Evolutionary conservation across 2,113 vertebrate genomes (phyloP).

Genomic region (Manacus vitellinus): DNA sequence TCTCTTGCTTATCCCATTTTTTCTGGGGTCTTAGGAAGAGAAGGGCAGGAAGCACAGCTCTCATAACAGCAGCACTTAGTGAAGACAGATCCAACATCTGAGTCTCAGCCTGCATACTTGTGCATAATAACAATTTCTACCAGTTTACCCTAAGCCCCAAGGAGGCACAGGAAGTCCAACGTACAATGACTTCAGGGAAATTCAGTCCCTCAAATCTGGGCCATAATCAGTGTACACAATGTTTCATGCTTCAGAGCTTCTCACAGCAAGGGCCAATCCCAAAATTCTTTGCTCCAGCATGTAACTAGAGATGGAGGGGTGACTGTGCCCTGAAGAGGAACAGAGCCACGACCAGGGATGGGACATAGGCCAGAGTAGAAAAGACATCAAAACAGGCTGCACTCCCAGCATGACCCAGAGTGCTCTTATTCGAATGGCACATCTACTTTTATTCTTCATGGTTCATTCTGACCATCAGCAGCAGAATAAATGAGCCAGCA

Average conservation of each 20-base stretch:
- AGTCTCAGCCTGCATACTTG: neutral
- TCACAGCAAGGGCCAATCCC: neutral
- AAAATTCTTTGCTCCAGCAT: neutral
- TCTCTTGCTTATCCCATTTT: neutral
- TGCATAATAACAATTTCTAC: neutral
- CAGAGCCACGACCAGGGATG: neutral
- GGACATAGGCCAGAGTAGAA: neutral
- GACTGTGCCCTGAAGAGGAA: neutral
- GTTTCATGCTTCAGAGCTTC: constrained; percentile 14
- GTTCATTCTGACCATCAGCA: constrained; percentile 7
- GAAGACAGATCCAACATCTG: neutral
- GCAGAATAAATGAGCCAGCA: constrained; percentile 16
- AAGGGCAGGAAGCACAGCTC: neutral
- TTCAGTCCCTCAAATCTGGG: neutral
- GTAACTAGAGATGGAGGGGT: neutral
- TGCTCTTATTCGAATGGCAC: neutral
- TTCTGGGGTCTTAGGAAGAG: neutral
- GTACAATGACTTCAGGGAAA: neutral
- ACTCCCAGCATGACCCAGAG: neutral
- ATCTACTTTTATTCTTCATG: neutral
- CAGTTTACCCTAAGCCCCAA: neutral
- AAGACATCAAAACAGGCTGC: neutral
- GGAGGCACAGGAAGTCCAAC: neutral
- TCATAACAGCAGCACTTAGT: neutral
- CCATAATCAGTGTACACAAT: neutral